phyloP scores from a whole-genome alignment of 2,113 vertebrate genomes.

The Perca schrenkii region DNA sequence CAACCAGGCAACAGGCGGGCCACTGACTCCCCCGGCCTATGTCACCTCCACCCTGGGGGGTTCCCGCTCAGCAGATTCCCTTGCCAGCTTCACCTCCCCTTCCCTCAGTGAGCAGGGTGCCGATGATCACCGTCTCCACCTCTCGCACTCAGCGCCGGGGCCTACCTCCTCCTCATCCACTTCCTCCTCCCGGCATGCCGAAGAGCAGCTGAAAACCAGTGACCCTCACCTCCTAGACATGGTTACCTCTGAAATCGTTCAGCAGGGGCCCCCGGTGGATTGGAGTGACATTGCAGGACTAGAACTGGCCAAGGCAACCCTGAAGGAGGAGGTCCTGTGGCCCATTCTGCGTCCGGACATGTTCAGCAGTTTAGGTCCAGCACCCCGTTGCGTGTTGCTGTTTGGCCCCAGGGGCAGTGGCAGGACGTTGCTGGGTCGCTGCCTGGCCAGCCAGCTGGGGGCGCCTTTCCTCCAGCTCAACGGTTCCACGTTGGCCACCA shows the following conservation, averaged over 20 bases:
- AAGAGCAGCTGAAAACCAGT: conserved; percentile 95
- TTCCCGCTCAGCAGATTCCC: conserved; percentile 90
- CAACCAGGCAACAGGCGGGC: conserved; percentile 89
- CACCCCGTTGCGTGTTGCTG: conserved; percentile 90
- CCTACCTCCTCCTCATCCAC: conserved; percentile 84
- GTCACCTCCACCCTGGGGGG: conserved; percentile 88
- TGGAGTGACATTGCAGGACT: conserved; percentile 96
- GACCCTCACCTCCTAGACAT: conserved; percentile 96
- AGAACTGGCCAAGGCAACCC: conserved; percentile 92
- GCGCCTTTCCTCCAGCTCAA: conserved; percentile 94
- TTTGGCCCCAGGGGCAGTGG: conserved; percentile 95
- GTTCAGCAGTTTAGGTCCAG: conserved; percentile 89
- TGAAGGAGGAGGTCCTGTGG: conserved; percentile 97
- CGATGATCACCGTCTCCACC: conserved; percentile 92
- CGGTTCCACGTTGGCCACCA: conserved; percentile 91
- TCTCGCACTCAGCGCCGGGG: conserved; percentile 91
- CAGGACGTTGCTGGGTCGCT: conserved; percentile 93
- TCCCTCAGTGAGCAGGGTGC: conserved; percentile 89
- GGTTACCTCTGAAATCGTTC: conserved; percentile 95
- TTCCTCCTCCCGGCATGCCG: conserved; percentile 92
- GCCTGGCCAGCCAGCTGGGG: conserved; percentile 95
- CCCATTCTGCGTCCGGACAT: conserved; percentile 95
- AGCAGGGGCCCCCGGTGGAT: conserved; percentile 93
- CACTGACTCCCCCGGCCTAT: conserved; percentile 93
- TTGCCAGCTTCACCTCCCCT: conserved; percentile 92